Conservation (phyloP, 2,888 invertebrate genomes). For the Ceratothoa steindachneri region DNA sequence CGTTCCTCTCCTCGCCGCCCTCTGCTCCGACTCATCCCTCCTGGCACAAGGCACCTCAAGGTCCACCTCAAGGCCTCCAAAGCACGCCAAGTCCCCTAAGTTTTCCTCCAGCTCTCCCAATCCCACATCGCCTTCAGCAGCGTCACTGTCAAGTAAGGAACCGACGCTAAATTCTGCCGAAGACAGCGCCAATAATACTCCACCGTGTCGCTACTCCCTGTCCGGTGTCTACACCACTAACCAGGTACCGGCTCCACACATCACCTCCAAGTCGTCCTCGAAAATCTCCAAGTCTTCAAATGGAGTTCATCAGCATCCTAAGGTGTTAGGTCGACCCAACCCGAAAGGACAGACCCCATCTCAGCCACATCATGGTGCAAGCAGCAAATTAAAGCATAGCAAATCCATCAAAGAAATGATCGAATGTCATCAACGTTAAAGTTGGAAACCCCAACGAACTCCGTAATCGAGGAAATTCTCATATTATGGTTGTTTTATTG, state of each 20-base stretch:
- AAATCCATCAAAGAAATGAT: not conserved
- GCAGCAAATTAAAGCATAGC: not conserved
- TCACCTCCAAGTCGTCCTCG: not conserved
- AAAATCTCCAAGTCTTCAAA: not conserved
- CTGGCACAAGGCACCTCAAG: slow-evolving; percentile 23
- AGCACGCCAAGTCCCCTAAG: not conserved
- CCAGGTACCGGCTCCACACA: slow-evolving; percentile 35
- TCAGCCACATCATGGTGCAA: not conserved
- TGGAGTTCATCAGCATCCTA: slow-evolving; percentile 1
- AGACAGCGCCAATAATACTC: not conserved
- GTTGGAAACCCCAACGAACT: too few species aligned
- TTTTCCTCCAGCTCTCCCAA: not conserved
- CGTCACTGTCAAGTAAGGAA: not conserved
- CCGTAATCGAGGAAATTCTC: too few species aligned
- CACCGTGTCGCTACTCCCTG: slow-evolving; percentile 34
- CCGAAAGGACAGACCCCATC: not conserved
- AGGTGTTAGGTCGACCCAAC: not conserved
- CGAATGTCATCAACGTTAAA: not conserved
- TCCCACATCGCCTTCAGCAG: slow-evolving; percentile 20
- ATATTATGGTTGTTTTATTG: too few species aligned
- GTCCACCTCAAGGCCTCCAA: slow-evolving; percentile 17
- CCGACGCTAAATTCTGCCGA: not conserved
- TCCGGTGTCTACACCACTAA: slow-evolving; percentile 45
- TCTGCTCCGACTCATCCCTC: slow-evolving; percentile 86
- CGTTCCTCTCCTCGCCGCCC: slow-evolving; percentile 83